Conservation (phyloP, 2,888 invertebrate genomes). For the Drosophila hawaiiensis region DNA sequence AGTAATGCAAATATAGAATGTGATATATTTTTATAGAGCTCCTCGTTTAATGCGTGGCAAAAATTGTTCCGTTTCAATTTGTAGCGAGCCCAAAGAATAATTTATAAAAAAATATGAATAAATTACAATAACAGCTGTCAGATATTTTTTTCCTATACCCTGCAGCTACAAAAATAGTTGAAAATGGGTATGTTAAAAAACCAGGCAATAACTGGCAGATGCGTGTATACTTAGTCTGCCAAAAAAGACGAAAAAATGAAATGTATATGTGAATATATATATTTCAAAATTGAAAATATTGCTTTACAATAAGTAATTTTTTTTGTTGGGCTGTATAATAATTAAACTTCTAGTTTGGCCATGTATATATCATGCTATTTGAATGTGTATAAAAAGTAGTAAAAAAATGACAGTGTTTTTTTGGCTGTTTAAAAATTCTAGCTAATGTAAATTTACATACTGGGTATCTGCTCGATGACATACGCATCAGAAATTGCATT, state of each 20-base stretch:
- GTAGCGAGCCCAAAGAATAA: constrained; percentile 42
- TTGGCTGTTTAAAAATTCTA: background rate
- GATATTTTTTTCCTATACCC: constrained; percentile 22
- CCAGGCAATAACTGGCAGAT: background rate
- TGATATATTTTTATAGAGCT: constrained; percentile 53
- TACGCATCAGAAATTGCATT: background rate
- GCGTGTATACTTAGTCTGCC: background rate
- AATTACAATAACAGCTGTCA: constrained; percentile 72
- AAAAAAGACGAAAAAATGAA: background rate
- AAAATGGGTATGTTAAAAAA: constrained; percentile 3
- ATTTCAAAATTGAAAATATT: background rate
- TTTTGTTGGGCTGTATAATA: background rate
- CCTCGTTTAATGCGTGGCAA: constrained; percentile 44
- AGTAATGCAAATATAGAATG: constrained; percentile 50
- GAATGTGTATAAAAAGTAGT: background rate
- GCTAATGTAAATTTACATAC: background rate
- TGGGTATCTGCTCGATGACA: background rate
- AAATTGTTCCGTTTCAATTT: constrained; percentile 68
- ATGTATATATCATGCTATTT: background rate
- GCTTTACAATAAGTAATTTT: background rate
- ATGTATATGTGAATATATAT: background rate
- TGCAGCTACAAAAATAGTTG: constrained; percentile 8
- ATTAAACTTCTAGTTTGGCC: background rate
- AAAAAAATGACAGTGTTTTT: background rate
- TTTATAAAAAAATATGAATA: constrained; percentile 67